Conservation (phyloP, 23 tunicate genomes). For the Trididemnum clinides region DNA sequence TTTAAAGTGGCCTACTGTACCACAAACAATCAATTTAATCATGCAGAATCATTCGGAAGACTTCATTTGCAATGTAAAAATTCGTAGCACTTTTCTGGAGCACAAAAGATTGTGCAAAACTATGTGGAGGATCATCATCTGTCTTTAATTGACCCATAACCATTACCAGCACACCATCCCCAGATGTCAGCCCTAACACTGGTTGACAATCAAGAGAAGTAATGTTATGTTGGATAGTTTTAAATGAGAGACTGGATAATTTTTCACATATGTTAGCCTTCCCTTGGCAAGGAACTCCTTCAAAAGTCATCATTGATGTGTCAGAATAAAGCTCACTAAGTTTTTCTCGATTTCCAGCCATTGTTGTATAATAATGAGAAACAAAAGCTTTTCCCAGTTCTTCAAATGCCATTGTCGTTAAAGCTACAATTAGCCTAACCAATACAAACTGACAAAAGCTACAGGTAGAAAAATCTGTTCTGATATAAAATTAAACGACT, state of each 20-base stretch:
- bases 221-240: conserved; percentile 45
- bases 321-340: conserved; percentile 22
- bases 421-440: not conserved
- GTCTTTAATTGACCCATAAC: conserved; percentile 85
- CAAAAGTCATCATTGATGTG: conserved; percentile 58
- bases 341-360: not conserved
- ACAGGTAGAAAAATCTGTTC: too few relatives aligned
- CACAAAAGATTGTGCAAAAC: conserved; percentile 72
- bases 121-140: conserved; percentile 96
- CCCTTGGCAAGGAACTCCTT: conserved; percentile 47
- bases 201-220: conserved; percentile 80
- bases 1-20: too few relatives aligned
- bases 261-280: conserved; percentile 36
- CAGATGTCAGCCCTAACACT: conserved; percentile 1
- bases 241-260: conserved; percentile 52
- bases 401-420: not conserved
- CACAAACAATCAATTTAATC: too few relatives aligned
- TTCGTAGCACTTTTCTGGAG: conserved; percentile 25
- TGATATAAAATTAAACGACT: too few relatives aligned
- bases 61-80: conserved; percentile 70
- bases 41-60: conserved; percentile 88
- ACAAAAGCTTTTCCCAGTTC: conserved; percentile 46
- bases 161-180: conserved; percentile 11
- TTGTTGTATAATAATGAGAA: conserved; percentile 16
- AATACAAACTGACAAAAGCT: too few relatives aligned